Base-by-base conservation (phyloP, 1,140 invertebrate genomes). In the Heliconius congener region DNA sequence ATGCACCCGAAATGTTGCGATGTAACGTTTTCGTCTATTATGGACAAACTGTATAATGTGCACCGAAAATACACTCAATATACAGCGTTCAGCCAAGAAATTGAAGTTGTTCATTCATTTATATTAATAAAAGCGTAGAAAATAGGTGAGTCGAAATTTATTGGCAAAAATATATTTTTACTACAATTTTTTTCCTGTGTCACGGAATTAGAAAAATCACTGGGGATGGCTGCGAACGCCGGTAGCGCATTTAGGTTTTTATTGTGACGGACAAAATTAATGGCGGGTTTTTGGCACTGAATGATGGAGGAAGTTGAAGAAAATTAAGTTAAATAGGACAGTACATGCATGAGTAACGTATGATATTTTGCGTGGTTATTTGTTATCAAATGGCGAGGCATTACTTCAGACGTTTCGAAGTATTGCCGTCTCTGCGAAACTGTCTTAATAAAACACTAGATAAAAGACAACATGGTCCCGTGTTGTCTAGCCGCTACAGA, bases 381-480 rank as follows among this genome's bases (percentile, higher is more conserved):
- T 84, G 81, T 84, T 85, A 85, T 87, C 85, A 86, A 85, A 86
- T 85, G 83, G 84, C 84, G 81, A 66, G 80, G 80, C 78, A 80
- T 78, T 74, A 81, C 76, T 80, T 60, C 75, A 55, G 27, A 55
- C 46, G 79, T 77, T 85, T 83, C 79, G 71, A 13, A 34, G 84
- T 83, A 85, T 66, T 81, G 74, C 60, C 27, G 77, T 57, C 73
- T 74, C 60, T 60, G 11, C 13, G 74, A 52, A 78, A 75, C 73
- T 39, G 52, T 75, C 55, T 81, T 76, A 78, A 72, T 75, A 75
- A 75, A 73, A 70, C 23, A 57, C 13, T 42, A 50, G 73, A 76
- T 80, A 80, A 78, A 80, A 78, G 73, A 70, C 77, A 23, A 66
- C 60, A 3, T 16, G 60, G 23, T 66, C 23, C 60, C 60, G 5